Evolutionary conservation across 2,797 vertebrate species (phyloP), one percentile per base, ranked within the genome.

Genomic region (Choloepus didactylus): DNA sequence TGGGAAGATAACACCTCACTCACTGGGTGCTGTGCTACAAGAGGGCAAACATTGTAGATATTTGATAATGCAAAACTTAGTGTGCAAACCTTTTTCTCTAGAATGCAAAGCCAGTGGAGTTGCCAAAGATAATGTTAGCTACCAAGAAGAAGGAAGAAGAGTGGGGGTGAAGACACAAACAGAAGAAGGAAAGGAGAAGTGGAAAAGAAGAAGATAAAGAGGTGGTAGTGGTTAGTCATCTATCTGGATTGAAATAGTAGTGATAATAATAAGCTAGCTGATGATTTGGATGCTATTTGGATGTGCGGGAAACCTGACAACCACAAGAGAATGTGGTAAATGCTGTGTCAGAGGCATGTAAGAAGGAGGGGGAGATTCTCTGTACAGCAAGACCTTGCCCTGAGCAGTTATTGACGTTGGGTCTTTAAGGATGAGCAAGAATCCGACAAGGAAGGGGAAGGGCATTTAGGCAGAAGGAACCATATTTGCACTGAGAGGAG

Each of bases 241-340:
- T 75, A 25, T 70, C 15, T 75, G 41, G 15, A 10, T 35, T 27
- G 41, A 35, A 66, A 59, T 12, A 19, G 23, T 2, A 5, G 41
- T 4, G 49, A 25, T 2, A 4, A 15, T 18, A 14, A n/a, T 35
- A 5, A 51, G 38, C 4, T 5, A 1, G 19, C 51, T 16, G 18
- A 56, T 19, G 19, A 19, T 6, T 56, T 56, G 18, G 7, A 21
- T 67, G n/a, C 62, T 60, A 1, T 38, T 9, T 56, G 60, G 25
- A 23, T 35, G 72, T 54, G 11, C 14, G 27, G 1, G 14, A 29
- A 23, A 12, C 44, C 18, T 4, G 16, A 27, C 3, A 44, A 23
- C 18, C 16, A 6, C 3, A 6, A 5, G 0, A 0, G 0, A 29
- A 5, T 3, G 7, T 18, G 31, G 4, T 9, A 0, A n/a, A 1